Conservation (phyloP, 2,888 invertebrate genomes). For the Eupsilia transversa region DNA sequence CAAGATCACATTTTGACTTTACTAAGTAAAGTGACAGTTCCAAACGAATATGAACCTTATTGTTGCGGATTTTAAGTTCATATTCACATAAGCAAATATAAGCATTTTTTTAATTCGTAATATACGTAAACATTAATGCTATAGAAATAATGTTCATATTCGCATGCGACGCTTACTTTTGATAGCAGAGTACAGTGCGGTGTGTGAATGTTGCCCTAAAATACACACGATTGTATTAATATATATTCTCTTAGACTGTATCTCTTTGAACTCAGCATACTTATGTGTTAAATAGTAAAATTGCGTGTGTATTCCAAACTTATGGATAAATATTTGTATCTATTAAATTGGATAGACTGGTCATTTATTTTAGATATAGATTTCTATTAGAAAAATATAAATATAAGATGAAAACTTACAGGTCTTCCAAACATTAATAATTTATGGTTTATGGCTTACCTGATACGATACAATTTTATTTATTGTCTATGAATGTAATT, state of each 20-base stretch:
- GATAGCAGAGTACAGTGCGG: neutral
- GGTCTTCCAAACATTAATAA: constrained; percentile 5
- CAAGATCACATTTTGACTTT: neutral
- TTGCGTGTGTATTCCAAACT: neutral
- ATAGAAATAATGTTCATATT: neutral
- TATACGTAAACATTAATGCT: neutral
- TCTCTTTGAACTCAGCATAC: neutral
- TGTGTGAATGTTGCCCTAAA: neutral
- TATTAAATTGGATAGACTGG: neutral
- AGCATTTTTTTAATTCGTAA: neutral
- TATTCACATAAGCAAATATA: neutral
- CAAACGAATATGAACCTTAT: neutral
- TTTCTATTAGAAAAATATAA: constrained; percentile 51
- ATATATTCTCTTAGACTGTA: neutral
- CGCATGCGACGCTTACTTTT: neutral
- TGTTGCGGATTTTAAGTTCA: neutral
- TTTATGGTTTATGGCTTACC: constrained; percentile 13
- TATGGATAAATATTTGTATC: neutral
- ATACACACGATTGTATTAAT: neutral
- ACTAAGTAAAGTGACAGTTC: neutral
- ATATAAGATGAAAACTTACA: constrained; percentile 28
- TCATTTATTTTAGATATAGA: constrained; percentile 17
- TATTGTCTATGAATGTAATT: constrained; percentile 37
- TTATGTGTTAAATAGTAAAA: neutral
- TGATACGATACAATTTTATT: constrained; percentile 18